Percentiles rank a stretch among this genome's conserved stretches.
phyloP scores from a whole-genome alignment of 1,140 invertebrate species.

The Pogonus chalceus region DNA sequence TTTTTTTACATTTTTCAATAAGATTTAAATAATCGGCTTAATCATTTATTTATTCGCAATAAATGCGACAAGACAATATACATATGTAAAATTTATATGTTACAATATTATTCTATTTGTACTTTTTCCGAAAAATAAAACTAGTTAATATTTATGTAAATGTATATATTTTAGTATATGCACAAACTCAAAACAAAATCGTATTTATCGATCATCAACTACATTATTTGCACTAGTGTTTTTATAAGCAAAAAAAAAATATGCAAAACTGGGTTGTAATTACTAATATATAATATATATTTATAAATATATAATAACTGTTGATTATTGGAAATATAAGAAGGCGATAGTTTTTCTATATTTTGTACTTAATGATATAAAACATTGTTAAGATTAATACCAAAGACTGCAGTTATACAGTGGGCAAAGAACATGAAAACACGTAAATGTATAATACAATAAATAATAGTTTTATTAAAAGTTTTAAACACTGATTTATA shows the following conservation, averaged over 20 bases:
- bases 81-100: no score
- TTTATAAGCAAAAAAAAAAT: neutral
- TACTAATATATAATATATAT: slow-evolving; percentile 6
- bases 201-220: neutral
- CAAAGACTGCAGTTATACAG: neutral
- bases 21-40: no score
- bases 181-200: no score
- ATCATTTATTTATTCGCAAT: no score
- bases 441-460: neutral
- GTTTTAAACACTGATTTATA: neutral
- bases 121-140: no score
- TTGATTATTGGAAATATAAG: slow-evolving; percentile 5
- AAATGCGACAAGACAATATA: no score
- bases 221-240: neutral
- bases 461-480: neutral
- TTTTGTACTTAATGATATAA: slow-evolving; percentile 6
- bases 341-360: slow-evolving; percentile 7
- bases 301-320: slow-evolving; percentile 6
- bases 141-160: no score
- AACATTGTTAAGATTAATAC: slow-evolving; percentile 3
- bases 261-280: neutral
- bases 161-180: no score
- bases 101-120: no score
- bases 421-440: neutral
- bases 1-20: no score